phyloP scores from a whole-genome alignment of 2,113 vertebrate genomes.

The Suricata suricatta region DNA sequence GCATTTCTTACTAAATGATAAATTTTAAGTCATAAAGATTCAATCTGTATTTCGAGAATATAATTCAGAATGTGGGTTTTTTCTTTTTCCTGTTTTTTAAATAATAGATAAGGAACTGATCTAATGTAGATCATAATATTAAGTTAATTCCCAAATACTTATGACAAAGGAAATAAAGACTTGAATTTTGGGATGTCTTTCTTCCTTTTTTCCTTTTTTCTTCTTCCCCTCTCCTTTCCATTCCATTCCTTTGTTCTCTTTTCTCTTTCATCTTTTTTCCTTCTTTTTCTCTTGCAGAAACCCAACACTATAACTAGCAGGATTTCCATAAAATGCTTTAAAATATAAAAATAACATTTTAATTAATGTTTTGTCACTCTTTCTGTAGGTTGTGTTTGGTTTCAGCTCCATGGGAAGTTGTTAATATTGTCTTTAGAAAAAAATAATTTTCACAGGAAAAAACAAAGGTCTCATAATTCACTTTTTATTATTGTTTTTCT shows the following conservation, averaged over 20 bases:
- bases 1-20: background rate
- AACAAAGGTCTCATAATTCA: background rate
- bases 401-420: background rate
- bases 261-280: background rate
- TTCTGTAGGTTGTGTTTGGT: background rate
- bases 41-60: background rate
- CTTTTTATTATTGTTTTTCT: background rate
- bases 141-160: background rate
- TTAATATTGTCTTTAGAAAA: background rate
- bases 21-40: background rate
- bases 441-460: background rate
- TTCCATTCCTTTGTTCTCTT: background rate
- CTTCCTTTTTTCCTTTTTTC: background rate
- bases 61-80: background rate
- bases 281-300: background rate
- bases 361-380: background rate
- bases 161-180: background rate
- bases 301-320: background rate
- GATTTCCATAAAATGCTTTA: background rate
- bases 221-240: background rate
- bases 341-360: background rate
- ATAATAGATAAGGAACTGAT: background rate
- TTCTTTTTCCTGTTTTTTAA: background rate
- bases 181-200: background rate
- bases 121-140: background rate